Evolutionary conservation across 2,888 invertebrate genomes (phyloP).

Genomic region (Lapara coniferarum): DNA sequence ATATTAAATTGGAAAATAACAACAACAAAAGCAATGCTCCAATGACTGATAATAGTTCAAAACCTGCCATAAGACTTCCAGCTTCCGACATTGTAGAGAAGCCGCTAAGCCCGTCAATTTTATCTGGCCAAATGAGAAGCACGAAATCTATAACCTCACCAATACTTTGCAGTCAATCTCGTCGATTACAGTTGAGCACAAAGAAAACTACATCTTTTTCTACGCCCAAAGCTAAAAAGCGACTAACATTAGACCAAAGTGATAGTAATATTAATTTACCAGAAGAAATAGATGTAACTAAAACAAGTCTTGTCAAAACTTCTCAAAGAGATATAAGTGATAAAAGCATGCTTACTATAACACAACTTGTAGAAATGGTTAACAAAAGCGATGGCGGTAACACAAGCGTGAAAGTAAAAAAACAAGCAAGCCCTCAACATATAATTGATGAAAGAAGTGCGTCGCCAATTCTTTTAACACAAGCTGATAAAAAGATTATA

Average conservation of each 20-base stretch:
- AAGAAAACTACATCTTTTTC: conserved; percentile 51
- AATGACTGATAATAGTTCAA: background rate
- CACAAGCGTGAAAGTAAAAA: conserved; percentile 34
- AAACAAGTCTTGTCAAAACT: conserved; percentile 36
- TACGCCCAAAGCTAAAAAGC: conserved; percentile 53
- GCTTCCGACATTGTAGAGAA: conserved; percentile 29
- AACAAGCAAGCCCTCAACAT: conserved; percentile 27
- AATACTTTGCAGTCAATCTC: conserved; percentile 63
- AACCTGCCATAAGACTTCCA: background rate
- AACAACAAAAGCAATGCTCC: background rate
- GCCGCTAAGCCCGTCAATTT: conserved; percentile 68
- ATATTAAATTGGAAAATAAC: background rate
- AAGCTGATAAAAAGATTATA: conserved; percentile 57
- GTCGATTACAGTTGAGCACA: conserved; percentile 56
- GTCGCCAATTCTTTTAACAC: conserved; percentile 71
- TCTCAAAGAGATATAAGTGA: conserved; percentile 49
- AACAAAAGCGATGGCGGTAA: conserved; percentile 56
- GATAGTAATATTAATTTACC: conserved; percentile 35
- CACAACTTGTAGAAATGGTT: conserved; percentile 75
- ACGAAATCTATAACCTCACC: conserved; percentile 58
- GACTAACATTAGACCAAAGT: conserved; percentile 44
- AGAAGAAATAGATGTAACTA: conserved; percentile 35
- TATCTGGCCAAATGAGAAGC: conserved; percentile 56
- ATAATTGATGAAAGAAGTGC: conserved; percentile 52
- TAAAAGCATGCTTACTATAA: conserved; percentile 74